Evolutionary conservation across 2,888 invertebrate species (phyloP), one percentile per base, ranked within the genome.

Genomic region (Hesperia comma): DNA sequence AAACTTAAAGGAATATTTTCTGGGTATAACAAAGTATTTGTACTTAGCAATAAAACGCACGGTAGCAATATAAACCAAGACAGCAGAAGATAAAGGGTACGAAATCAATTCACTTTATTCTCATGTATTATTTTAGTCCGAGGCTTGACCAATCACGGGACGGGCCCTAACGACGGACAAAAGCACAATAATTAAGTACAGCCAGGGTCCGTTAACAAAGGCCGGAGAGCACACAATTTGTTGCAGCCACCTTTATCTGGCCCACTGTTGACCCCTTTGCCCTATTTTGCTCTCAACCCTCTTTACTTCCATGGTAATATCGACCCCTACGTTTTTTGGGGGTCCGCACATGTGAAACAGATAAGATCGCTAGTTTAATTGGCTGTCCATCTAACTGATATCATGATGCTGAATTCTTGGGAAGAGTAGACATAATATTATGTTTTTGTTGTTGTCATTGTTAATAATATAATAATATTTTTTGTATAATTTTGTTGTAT

Each of bases 101-200:
- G 62, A 63, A 73, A 73, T 75, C 71, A 73, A 72, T 75, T 72
- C 63, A 49, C 32, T 41, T 56, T 57, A 68, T 66, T 68, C 64
- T 63, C 68, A 63, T 64, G 53, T 71, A 70, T 84, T 84, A 86
- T 86, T 85, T 80, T 77, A 82, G 78, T 76, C 75, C 72, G 73
- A 74, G 79, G 78, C 80, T 79, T 83, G 77, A 82, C 86, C 87
- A 87, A 88, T 87, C 85, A 79, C 81, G 73, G 81, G 74, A 72
- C 78, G 73, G 77, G 73, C 81, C 82, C 79, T 82, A 80, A 82
- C 75, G 74, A 78, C 84, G 84, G 83, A 91, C 90, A 92, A 92
- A 92, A 90, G 91, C 86, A 90, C 91, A 92, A 91, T 92, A 92
- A 91, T 92, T 92, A 91, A 90, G 84, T 87, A 87, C 91, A 91